Conservation (phyloP, 35 echinoderm and acorn worm species). For the Hemicentrotus pulcherrimus region DNA sequence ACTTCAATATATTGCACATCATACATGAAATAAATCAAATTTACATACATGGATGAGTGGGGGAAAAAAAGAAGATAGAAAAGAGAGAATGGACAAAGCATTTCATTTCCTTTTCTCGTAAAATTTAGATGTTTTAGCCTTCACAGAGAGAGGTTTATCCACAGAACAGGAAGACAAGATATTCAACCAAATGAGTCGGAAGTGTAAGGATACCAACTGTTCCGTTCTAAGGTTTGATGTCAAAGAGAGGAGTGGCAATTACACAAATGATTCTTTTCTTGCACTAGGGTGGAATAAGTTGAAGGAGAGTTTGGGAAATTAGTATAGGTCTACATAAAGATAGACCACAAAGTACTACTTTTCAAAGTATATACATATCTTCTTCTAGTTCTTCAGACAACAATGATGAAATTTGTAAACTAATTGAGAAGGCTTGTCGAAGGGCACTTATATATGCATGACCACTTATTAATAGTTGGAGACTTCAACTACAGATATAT, state of each 20-base stretch:
- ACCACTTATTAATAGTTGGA: not conserved
- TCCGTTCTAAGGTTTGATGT: not conserved
- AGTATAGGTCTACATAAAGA: not conserved
- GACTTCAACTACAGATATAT: not conserved
- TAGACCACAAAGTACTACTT: not conserved
- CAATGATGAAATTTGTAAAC: not conserved
- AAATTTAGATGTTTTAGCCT: not conserved
- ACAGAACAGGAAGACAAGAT: not conserved
- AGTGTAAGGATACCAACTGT: not conserved
- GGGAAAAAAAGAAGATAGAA: too few species aligned
- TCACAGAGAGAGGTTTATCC: constrained; percentile 1
- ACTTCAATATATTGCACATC: too few species aligned
- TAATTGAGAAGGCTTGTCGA: not conserved
- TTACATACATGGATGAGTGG: too few species aligned
- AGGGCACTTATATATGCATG: not conserved
- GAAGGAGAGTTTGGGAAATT: not conserved
- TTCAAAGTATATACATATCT: not conserved
- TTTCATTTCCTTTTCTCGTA: too few species aligned
- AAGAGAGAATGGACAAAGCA: too few species aligned
- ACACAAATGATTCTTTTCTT: not conserved
- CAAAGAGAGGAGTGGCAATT: not conserved
- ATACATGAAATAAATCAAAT: too few species aligned
- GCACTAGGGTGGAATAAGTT: not conserved
- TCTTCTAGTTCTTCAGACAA: not conserved
- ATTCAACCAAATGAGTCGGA: not conserved